Conservation (phyloP, 2,888 invertebrate species). For the Tupiocoris notatus region DNA sequence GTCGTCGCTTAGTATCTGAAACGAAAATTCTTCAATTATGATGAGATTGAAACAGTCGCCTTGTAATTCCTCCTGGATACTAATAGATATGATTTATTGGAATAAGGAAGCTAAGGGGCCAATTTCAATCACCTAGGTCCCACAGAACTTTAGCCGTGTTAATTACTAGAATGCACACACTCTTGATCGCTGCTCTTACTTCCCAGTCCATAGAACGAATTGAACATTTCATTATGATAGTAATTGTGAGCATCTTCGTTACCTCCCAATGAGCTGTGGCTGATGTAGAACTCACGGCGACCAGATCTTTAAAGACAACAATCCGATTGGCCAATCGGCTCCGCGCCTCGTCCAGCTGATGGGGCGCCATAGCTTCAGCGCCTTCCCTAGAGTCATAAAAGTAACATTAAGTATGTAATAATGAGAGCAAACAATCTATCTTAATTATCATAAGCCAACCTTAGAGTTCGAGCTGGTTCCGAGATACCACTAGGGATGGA, state of each 20-base stretch:
- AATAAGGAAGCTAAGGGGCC: no score
- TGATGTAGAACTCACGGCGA: constrained; percentile 71
- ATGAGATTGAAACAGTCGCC: no score
- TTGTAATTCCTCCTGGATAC: no score
- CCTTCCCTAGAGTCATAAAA: constrained; percentile 31
- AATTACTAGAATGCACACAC: no score
- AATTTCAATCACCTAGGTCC: no score
- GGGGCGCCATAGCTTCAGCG: constrained; percentile 63
- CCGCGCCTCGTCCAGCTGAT: constrained; percentile 70
- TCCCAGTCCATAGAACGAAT: no score
- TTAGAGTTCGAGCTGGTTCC: constrained; percentile 67
- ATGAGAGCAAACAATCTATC: background rate
- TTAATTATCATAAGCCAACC: no score
- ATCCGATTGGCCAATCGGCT: constrained; percentile 75
- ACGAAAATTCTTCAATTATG: background rate
- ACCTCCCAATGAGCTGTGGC: constrained; percentile 80
- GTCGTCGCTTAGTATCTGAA: constrained; percentile 53
- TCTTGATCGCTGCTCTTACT: no score
- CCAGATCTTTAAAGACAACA: constrained; percentile 65
- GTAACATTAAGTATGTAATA: background rate
- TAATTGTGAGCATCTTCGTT: background rate
- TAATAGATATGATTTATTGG: no score
- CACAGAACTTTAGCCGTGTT: no score
- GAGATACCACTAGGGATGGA: constrained; percentile 78
- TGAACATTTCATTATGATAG: background rate